Conservation (phyloP, 2,888 invertebrate genomes). For the Alsophila aescularia region DNA sequence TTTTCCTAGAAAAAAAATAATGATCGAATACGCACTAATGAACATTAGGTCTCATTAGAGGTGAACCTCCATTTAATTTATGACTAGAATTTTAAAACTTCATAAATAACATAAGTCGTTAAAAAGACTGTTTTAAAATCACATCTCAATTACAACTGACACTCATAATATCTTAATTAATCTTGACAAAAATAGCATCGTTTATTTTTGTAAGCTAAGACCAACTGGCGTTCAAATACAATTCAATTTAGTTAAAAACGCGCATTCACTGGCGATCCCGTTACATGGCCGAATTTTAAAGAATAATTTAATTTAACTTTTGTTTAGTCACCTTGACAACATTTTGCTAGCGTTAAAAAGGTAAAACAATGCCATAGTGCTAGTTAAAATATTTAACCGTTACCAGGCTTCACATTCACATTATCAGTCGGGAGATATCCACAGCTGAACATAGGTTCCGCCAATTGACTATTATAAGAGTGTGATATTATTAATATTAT, state of each 20-base stretch:
- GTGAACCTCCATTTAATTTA: no score
- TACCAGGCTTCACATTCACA: conserved; percentile 11
- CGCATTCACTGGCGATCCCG: conserved; percentile 25
- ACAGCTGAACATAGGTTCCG: no score
- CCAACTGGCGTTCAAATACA: conserved; percentile 11
- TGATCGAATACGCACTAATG: no score
- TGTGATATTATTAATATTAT: no score
- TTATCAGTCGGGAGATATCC: no score
- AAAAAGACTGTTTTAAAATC: not conserved
- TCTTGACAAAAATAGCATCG: conserved; percentile 2
- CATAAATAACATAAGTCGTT: not conserved
- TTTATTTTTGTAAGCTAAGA: conserved; percentile 6
- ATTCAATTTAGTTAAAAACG: conserved; percentile 10
- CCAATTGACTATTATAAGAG: no score
- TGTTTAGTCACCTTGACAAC: conserved; percentile 33
- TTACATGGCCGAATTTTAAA: conserved; percentile 41
- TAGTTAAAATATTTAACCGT: conserved; percentile 12
- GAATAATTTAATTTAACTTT: conserved; percentile 31
- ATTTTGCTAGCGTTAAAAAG: conserved; percentile 13
- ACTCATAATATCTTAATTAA: conserved; percentile 5
- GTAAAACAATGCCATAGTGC: conserved; percentile 13
- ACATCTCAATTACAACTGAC: not conserved
- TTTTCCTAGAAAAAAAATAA: no score
- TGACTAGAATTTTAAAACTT: not conserved
- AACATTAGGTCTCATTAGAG: no score